Percentiles rank a stretch among this genome's conserved stretches.
These are phyloP conservation scores for Diplodus puntazzo DNA, from an alignment of 2,797 vertebrate genomes.

Conservation along the genomic window DNA sequence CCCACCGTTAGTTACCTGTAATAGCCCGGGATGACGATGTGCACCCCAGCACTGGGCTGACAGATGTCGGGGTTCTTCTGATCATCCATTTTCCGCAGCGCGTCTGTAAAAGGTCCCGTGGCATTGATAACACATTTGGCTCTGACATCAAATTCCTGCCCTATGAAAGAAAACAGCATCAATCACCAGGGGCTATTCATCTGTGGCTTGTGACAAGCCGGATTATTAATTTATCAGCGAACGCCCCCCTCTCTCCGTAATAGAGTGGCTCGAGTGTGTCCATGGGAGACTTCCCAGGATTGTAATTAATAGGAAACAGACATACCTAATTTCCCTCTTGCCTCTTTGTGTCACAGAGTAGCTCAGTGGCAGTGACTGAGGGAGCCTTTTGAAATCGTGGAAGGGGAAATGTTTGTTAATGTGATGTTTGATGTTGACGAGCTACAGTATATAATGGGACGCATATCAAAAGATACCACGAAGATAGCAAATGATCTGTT, in stretches of 20 bases:
- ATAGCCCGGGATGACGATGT: constrained; percentile 95
- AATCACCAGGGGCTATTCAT: constrained; percentile 89
- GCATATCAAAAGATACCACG: constrained; percentile 77
- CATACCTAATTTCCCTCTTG: constrained; percentile 89
- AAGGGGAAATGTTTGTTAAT: constrained; percentile 84
- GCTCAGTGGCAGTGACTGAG: constrained; percentile 81
- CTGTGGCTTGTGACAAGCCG: constrained; percentile 86
- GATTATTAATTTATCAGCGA: constrained; percentile 92
- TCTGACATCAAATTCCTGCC: constrained; percentile 96
- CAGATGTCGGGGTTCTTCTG: constrained; percentile 91
- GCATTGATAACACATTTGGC: constrained; percentile 99
- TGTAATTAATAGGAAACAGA: constrained; percentile 92
- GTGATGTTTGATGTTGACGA: constrained; percentile 79
- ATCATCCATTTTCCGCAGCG: constrained; percentile 95
- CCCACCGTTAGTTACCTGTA: constrained; percentile 94
- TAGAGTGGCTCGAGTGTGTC: constrained; percentile 85
- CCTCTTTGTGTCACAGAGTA: constrained; percentile 86
- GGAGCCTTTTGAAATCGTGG: constrained; percentile 79
- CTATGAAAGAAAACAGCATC: constrained; percentile 95
- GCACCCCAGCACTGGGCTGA: constrained; percentile 93
- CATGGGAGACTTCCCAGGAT: constrained; percentile 88
- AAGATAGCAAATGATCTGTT: constrained; percentile 75
- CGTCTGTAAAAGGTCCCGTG: constrained; percentile 97
- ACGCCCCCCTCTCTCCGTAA: constrained; percentile 86
- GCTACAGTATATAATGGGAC: constrained; percentile 78